phyloP scores from a whole-genome alignment of 2,113 vertebrate species.

The Centrocercus urophasianus region DNA sequence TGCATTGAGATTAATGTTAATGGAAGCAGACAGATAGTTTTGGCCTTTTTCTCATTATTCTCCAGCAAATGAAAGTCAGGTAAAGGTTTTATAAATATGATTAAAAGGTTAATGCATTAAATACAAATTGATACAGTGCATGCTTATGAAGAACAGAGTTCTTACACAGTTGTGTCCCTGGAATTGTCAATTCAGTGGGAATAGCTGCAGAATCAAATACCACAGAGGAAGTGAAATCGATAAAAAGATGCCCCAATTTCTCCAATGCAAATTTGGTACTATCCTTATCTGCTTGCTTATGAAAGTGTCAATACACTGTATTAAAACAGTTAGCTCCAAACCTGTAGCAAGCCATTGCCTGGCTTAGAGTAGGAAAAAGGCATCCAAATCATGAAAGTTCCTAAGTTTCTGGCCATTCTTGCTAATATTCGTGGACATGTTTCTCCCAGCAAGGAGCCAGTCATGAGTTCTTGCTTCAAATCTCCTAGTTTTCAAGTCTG shows the following conservation, averaged over 20 bases:
- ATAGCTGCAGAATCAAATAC: not conserved
- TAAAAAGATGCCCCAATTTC: accelerated
- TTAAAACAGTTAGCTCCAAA: not conserved
- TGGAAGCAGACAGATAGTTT: not conserved
- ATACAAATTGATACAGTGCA: not conserved
- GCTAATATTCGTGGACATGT: accelerated
- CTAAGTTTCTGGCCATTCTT: not conserved
- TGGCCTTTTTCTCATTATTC: not conserved
- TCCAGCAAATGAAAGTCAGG: not conserved
- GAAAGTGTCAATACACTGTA: not conserved
- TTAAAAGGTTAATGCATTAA: not conserved
- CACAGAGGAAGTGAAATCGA: not conserved
- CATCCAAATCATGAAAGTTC: not conserved
- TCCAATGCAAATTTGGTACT: not conserved
- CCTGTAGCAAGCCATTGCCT: not conserved
- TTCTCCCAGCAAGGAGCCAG: not conserved
- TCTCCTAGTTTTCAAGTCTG: not conserved
- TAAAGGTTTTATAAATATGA: not conserved
- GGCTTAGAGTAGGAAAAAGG: not conserved
- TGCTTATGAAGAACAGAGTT: not conserved
- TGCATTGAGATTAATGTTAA: not conserved
- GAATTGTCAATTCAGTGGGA: not conserved
- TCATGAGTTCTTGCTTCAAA: not conserved
- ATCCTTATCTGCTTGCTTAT: not conserved
- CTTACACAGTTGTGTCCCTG: not conserved